Percentiles rank a stretch among this genome's conserved stretches.
Evolutionary conservation across 2,888 invertebrate species (phyloP).

Genomic region (Eudasyphora cyanicolor): DNA sequence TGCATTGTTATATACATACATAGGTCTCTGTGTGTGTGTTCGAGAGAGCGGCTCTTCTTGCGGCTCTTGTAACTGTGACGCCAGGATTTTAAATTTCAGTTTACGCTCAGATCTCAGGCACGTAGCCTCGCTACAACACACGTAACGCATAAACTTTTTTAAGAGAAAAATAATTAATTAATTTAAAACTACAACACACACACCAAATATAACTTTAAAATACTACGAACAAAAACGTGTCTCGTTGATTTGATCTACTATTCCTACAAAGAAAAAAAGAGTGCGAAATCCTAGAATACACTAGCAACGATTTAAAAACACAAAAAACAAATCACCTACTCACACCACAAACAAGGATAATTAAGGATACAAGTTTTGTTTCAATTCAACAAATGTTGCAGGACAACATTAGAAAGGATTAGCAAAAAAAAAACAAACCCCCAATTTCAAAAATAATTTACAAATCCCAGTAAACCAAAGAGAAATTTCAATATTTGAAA

Average conservation of each 20-base stretch:
- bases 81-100: conserved; percentile 70
- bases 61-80: conserved; percentile 47
- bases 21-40: background rate
- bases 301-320: conserved; percentile 29
- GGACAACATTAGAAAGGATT: conserved; percentile 54
- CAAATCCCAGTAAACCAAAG: conserved; percentile 39
- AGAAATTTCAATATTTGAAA: conserved; percentile 23
- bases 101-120: conserved; percentile 76
- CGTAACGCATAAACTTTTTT: conserved; percentile 36
- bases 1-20: background rate
- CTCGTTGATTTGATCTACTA: conserved; percentile 42
- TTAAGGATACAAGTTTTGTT: conserved; percentile 22
- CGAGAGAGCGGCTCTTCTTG: background rate
- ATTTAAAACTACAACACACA: conserved; percentile 22
- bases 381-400: conserved; percentile 50
- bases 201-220: conserved; percentile 1
- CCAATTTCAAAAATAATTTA: conserved; percentile 16
- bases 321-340: conserved; percentile 14
- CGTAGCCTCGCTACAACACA: conserved; percentile 67
- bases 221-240: conserved; percentile 39
- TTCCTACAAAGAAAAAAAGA: background rate
- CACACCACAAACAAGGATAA: conserved; percentile 30
- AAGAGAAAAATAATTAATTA: background rate
- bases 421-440: conserved; percentile 24
- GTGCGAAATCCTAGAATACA: conserved; percentile 54